Evolutionary conservation across 23 tunicate species (phyloP), one percentile per base, ranked within the genome.

Genomic region (Botrylloides violaceus): DNA sequence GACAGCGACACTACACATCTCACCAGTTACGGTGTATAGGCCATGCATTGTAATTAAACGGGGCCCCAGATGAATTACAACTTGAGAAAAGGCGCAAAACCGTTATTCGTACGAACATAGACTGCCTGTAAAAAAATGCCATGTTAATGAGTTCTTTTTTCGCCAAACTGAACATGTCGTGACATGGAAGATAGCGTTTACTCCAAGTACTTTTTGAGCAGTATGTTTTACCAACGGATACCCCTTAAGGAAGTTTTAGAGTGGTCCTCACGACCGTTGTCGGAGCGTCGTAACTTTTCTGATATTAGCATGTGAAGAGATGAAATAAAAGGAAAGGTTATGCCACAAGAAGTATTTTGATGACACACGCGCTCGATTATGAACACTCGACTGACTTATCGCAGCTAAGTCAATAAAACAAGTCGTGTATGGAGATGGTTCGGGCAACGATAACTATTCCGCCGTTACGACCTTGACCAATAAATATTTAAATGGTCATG

Each of bases 231-330:
- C 70, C 70, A 63, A 63, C 70, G 70, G 35, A 63, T 34, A 29
- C 70, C 36, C 20, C 70, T 63, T 31, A 33, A 63, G 70, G 32
- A 31, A 6, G 36, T 29, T 15, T 15, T 26, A 3, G 35, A 63
- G 70, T 63, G 70, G 36, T 31, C 35, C 70, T 63, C 70, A 63
- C 33, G 70, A 63, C 34, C 70, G 36, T 25, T 27, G 70, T 63
- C 70, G 32, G 70, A 33, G 20, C 36, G 70, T 27, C 70, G 33
- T 21, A 26, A 18, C 7, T 59, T 59, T 22, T 59, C 64, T 21
- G 64, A 21, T 59, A 59, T 43, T n/a, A 43, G 15, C 53, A 7
- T 43, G 9, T 15, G 15, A 15, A 43, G 53, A 43, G 53, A 43
- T 43, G 53, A 43, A 9, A 43, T 43, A 43, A 43, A 43, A 43